Evolutionary conservation across 2,113 vertebrate species (phyloP).

Genomic region (Symphodus melops): DNA sequence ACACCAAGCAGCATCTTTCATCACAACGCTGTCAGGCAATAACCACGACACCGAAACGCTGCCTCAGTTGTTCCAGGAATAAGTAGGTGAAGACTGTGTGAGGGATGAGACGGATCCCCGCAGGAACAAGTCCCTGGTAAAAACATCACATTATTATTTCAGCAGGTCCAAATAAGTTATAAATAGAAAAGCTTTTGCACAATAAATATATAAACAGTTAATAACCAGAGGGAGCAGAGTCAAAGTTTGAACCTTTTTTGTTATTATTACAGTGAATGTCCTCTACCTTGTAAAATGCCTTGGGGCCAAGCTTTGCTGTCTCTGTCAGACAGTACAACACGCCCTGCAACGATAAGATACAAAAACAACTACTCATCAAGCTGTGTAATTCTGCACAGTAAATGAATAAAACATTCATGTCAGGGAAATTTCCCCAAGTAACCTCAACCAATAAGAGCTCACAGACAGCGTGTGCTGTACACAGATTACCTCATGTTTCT

Average conservation of each 20-base stretch:
- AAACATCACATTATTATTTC: constrained; percentile 22
- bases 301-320: constrained; percentile 84
- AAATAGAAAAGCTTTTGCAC: no score
- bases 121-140: constrained; percentile 82
- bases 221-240: background rate
- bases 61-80: constrained; percentile 83
- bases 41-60: constrained; percentile 79
- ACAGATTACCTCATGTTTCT: constrained; percentile 84
- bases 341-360: constrained; percentile 76
- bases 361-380: constrained; percentile 23
- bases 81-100: constrained; percentile 82
- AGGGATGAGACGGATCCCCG: constrained; percentile 81
- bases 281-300: constrained; percentile 89
- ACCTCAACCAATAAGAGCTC: background rate
- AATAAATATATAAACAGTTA: background rate
- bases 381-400: background rate
- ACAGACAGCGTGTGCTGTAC: background rate
- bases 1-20: background rate
- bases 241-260: background rate
- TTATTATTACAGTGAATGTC: background rate
- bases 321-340: constrained; percentile 85
- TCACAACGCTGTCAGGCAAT: constrained; percentile 49
- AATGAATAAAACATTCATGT: constrained; percentile 51
- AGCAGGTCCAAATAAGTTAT: background rate
- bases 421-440: constrained; percentile 9